Base-by-base conservation (phyloP, 2,113 vertebrate genomes). In the Ochotona curzoniae region DNA sequence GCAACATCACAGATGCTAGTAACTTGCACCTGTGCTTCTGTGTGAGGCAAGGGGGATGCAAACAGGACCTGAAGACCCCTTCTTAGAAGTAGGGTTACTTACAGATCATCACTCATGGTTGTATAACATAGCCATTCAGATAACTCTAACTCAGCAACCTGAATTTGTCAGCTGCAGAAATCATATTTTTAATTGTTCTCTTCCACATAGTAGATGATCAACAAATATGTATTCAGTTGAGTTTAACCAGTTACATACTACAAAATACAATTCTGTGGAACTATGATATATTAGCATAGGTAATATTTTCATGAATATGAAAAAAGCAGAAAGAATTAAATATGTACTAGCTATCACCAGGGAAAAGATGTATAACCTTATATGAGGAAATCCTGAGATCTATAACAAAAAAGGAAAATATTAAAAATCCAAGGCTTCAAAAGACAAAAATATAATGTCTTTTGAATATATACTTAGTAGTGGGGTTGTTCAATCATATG, bases 1-100 rank as follows among this genome's bases (percentile, higher is more conserved):
- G 17, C 5, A 47, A 49, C 51, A 76, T 11, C 83, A 76, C 93
- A 92, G 89, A 93, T 94, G 91, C 28, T 79, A 63, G 75, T 66
- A 76, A 86, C 70, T 60, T 92, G 66, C 60, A 89, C 75, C 91
- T 94, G 80, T 92, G 67, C 21, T n/a, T 63, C 60, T 1, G 7
- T 38, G 9, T 74, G 74, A 73, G 21, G 2, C 9, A 26, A 1
- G 1, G 8, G 32, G 61, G 2, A 21, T 0, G 49, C 28, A 93
- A 79, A 83, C 10, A 79, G 63, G 32, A 82, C 32, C 32, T 32
- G 10, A 61, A 32, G 28, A 63, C 26, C 18, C 0, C 0, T 66
- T 87, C 21, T 78, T 49, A 90, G 51, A 87, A 78, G 15, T 18
- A 49, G 0, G 82, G 20, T 66, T 60, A 83, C 44, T 21, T 11